Conservation (phyloP, 2,113 vertebrate genomes). For the Muntiacus reevesi region DNA sequence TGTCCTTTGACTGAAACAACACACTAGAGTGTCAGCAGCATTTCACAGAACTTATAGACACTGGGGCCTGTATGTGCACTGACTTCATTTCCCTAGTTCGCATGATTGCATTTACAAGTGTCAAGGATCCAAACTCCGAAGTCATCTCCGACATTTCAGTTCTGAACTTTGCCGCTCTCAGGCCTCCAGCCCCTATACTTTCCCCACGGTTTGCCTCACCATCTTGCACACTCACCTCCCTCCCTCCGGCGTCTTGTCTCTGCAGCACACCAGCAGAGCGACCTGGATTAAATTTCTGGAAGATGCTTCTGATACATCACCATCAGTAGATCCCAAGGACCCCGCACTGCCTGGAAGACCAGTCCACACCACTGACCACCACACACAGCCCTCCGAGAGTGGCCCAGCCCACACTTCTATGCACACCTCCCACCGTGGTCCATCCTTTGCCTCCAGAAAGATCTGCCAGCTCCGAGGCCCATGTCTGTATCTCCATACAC, state of each 20-base stretch:
- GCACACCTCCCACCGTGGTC: too few relatives aligned
- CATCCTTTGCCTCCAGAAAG: not conserved
- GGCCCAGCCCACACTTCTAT: not conserved
- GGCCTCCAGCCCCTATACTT: not conserved
- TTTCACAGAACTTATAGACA: not conserved
- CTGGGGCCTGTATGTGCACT: not conserved
- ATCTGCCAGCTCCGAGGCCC: not conserved
- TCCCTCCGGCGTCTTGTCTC: not conserved
- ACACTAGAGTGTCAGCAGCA: not conserved
- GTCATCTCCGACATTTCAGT: not conserved
- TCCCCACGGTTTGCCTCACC: accelerated
- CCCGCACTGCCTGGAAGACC: not conserved
- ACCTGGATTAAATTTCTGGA: not conserved
- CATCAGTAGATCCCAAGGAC: not conserved
- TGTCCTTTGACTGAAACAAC: not conserved
- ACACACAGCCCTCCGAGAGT: not conserved
- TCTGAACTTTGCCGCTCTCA: not conserved
- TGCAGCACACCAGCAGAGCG: not conserved
- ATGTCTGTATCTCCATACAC: not conserved
- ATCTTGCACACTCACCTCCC: not conserved
- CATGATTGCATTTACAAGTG: not conserved
- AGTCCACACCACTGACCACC: too few relatives aligned
- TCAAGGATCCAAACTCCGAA: not conserved
- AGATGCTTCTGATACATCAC: too few relatives aligned
- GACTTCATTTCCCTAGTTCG: not conserved